phyloP scores from a whole-genome alignment of 2,797 vertebrate species.

The Passerculus sandwichensis region DNA sequence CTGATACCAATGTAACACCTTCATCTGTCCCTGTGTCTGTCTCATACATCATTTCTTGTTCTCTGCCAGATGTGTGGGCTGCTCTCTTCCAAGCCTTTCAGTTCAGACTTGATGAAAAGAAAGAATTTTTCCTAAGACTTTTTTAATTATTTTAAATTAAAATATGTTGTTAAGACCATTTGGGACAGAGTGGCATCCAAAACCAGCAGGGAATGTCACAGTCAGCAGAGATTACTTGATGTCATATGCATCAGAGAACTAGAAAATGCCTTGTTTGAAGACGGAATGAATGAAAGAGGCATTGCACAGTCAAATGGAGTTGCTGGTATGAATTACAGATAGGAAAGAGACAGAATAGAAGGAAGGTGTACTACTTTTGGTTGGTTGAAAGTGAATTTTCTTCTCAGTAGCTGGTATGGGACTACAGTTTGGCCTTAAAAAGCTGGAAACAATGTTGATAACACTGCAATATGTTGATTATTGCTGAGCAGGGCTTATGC shows the following conservation, averaged over 20 bases:
- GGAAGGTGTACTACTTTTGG: neutral
- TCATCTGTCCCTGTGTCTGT: neutral
- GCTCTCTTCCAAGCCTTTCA: neutral
- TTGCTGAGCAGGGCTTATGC: neutral
- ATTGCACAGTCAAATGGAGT: neutral
- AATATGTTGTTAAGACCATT: neutral
- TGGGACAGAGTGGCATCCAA: neutral
- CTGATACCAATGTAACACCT: neutral
- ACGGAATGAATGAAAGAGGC: neutral
- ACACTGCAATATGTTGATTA: neutral
- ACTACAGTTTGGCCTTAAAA: neutral
- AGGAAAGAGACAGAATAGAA: neutral
- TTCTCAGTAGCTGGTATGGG: neutral
- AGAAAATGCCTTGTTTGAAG: neutral
- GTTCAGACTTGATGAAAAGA: neutral
- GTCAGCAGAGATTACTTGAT: neutral
- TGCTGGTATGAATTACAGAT: neutral
- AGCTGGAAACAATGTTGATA: neutral
- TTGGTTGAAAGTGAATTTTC: neutral
- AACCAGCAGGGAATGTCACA: neutral
- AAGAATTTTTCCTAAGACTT: neutral
- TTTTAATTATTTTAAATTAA: neutral
- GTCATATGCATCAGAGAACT: neutral
- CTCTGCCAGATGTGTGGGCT: neutral
- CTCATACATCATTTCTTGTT: neutral